A percentile compares a stretch with the other conserved stretches of the same genome.
phyloP scores from a whole-genome alignment of 2,888 invertebrate genomes.

The Euplagia quadripunctaria region DNA sequence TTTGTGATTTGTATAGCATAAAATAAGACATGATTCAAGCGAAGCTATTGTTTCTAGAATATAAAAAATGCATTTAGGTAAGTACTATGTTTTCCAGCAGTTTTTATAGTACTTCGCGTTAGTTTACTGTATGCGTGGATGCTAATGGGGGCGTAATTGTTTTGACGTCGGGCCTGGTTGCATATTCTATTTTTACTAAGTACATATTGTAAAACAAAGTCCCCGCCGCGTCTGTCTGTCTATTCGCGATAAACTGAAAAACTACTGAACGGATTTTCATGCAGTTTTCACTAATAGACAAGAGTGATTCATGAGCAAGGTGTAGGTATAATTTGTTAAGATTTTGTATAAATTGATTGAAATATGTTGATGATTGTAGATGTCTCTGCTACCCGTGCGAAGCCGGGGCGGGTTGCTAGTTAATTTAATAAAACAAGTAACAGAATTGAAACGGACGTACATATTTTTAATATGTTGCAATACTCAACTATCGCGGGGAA shows the following conservation, averaged over 20 bases:
- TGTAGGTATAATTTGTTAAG: no score
- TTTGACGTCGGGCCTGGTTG: not conserved
- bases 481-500: not conserved
- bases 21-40: not conserved
- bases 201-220: no score
- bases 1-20: not conserved
- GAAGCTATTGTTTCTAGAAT: not conserved
- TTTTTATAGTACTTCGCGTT: not conserved
- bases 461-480: slow-evolving; percentile 10
- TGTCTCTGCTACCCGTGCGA: no score
- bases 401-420: no score
- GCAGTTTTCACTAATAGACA: no score
- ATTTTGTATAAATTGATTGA: no score
- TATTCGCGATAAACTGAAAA: no score
- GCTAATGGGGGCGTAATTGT: slow-evolving; percentile 3
- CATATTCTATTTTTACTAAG: not conserved
- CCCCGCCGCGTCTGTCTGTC: no score
- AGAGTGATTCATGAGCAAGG: no score
- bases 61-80: not conserved
- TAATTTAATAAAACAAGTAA: slow-evolving; percentile 4
- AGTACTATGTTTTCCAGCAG: not conserved
- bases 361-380: no score
- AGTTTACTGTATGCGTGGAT: not conserved
- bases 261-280: no score
- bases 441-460: slow-evolving; percentile 2